Conservation (phyloP, 1,140 invertebrate genomes). For the Wiebesia pumilae region DNA sequence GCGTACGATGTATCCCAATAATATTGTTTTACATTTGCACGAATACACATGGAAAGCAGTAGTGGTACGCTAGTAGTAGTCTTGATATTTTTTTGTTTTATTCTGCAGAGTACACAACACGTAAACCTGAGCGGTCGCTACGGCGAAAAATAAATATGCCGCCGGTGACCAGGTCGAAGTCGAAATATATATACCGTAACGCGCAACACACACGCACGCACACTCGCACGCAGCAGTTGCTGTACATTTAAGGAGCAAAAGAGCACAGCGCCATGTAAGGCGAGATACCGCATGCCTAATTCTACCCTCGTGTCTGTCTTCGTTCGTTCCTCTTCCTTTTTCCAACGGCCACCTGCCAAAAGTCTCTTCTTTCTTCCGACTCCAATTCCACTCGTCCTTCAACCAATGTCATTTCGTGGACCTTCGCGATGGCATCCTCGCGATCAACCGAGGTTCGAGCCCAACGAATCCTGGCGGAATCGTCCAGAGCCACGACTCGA, state of each 20-base stretch:
- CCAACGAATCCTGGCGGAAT: neutral
- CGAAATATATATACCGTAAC: neutral
- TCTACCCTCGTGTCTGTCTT: neutral
- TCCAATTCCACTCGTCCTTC: slow-evolving; percentile 57
- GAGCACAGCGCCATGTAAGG: slow-evolving; percentile 23
- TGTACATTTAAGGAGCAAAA: slow-evolving; percentile 37
- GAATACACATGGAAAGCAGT: neutral
- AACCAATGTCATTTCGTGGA: neutral
- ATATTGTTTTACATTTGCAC: slow-evolving; percentile 15
- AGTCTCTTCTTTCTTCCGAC: neutral
- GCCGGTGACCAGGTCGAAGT: neutral
- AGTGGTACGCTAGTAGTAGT: neutral
- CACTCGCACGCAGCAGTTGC: neutral
- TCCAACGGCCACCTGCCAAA: neutral
- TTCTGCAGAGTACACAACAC: neutral
- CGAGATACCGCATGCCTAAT: neutral
- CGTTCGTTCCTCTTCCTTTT: neutral
- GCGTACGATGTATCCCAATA: neutral
- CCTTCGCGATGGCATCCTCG: neutral
- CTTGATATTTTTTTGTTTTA: too few species aligned
- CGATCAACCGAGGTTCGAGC: neutral
- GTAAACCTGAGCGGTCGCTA: neutral
- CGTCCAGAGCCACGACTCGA: neutral
- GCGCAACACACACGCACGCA: neutral
- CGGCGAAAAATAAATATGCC: neutral